Base-by-base conservation (phyloP, 2,113 vertebrate species). In the Gobius niger region DNA sequence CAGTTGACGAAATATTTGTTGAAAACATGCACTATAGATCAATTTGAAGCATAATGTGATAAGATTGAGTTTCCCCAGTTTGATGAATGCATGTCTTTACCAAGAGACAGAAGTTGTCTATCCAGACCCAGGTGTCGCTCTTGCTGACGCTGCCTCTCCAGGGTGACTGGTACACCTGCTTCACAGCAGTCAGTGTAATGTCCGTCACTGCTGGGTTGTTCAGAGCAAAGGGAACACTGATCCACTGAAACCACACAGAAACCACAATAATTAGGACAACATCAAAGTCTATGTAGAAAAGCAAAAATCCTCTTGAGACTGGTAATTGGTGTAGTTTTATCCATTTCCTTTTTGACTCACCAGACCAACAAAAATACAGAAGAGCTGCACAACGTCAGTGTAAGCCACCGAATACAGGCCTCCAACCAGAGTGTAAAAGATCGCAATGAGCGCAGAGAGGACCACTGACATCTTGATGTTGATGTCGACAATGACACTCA, bases 321-420 rank as follows among this genome's bases (percentile, higher is more conserved):
- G 1, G n/a, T 9, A 52, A 61, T 46, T 42, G 9, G 18, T 10
- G 42, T 63, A 7, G 42, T 16, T 16, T 54, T 9, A 54, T 9
- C 18, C 15, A 34, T 24, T 44, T 5, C 49, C 4, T 44, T 14
- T 44, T 68, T 24, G 54, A 4, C 96, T 92, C 90, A 99, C 98
- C 94, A 99, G 87, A 63, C 98, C 98, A 13, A 98, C 7, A 77
- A 99, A 99, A 80, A 99, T 99, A 78, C 97, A 99, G 90, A 99
- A 98, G 44, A 99, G 95, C 85, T 99, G 98, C 63, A 99, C 97
- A 0, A 99, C 98, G 4, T 99, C 98, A 0, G 98, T 99, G 82
- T 99, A 99, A 50, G 98, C 98, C 80, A 99, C 98, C 0, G 97
- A 97, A 82, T 99, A 99, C 57, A 99, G 87, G 11, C 97, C 97